Conservation (phyloP, 2,113 vertebrate species). For the Ascaphus truei region DNA sequence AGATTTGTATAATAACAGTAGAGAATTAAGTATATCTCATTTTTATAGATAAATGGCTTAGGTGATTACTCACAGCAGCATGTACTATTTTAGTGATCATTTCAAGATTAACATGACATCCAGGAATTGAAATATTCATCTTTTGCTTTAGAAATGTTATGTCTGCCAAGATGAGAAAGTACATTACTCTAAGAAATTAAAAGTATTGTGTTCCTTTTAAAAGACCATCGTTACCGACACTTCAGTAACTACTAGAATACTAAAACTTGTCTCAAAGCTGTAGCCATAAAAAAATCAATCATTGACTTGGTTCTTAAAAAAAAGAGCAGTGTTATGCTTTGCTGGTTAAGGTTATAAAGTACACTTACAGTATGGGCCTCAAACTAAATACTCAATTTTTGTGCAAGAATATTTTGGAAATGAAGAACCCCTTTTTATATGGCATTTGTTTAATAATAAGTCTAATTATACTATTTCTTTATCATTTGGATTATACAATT, state of each 20-base stretch:
- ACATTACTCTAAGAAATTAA: neutral
- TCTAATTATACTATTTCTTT: too few species aligned
- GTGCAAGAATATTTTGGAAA: too few species aligned
- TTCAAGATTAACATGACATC: slow-evolving; percentile 6
- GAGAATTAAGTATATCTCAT: neutral
- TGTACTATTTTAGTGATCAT: neutral
- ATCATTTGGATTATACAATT: too few species aligned
- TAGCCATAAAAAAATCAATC: slow-evolving; percentile 5
- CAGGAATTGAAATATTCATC: neutral
- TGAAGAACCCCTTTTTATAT: neutral
- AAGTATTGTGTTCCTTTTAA: neutral
- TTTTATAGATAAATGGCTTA: neutral
- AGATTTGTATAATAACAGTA: neutral
- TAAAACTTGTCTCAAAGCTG: neutral
- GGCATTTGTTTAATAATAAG: neutral
- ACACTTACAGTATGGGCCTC: too few species aligned
- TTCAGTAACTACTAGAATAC: slow-evolving; percentile 10
- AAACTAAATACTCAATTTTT: too few species aligned
- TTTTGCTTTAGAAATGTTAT: neutral
- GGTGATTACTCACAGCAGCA: neutral
- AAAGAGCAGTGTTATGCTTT: too few species aligned
- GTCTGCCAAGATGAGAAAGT: neutral
- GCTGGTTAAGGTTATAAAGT: neutral
- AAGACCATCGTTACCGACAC: neutral
- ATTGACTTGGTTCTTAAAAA: neutral